phyloP scores from a whole-genome alignment of 92 coral and sea anemone species.

The Metridium senile region DNA sequence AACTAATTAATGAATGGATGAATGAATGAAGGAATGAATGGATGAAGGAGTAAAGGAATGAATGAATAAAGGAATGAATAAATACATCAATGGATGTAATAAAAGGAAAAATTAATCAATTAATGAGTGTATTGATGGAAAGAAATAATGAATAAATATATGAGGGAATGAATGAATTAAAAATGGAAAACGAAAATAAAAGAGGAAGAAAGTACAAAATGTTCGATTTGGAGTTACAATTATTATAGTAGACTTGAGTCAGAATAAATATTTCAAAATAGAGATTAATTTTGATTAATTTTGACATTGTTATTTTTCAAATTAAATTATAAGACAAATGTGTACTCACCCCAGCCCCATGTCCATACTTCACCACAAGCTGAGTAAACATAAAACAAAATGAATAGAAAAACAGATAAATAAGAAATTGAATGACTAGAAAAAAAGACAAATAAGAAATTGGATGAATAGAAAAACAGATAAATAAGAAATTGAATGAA shows the following conservation, averaged over 20 bases:
- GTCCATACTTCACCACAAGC: slow-evolving; percentile 87
- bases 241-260: too few species aligned
- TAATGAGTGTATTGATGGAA: background rate
- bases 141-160: background rate
- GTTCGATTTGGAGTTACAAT: too few species aligned
- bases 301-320: too few species aligned
- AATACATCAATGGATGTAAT: background rate
- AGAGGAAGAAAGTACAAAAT: too few species aligned
- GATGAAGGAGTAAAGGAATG: background rate
- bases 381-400: slow-evolving; percentile 1
- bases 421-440: background rate
- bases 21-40: background rate
- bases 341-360: slow-evolving; percentile 94
- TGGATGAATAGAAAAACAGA: background rate
- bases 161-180: background rate
- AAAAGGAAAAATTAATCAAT: background rate
- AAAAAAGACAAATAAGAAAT: background rate
- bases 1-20: background rate
- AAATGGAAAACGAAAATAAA: background rate
- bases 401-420: background rate
- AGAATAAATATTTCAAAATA: too few species aligned
- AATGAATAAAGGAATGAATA: background rate
- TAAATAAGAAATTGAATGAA: background rate
- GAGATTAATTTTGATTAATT: too few species aligned
- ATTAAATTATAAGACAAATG: background rate